phyloP scores from a whole-genome alignment of 2,888 invertebrate species.

The Colostygia pectinataria region DNA sequence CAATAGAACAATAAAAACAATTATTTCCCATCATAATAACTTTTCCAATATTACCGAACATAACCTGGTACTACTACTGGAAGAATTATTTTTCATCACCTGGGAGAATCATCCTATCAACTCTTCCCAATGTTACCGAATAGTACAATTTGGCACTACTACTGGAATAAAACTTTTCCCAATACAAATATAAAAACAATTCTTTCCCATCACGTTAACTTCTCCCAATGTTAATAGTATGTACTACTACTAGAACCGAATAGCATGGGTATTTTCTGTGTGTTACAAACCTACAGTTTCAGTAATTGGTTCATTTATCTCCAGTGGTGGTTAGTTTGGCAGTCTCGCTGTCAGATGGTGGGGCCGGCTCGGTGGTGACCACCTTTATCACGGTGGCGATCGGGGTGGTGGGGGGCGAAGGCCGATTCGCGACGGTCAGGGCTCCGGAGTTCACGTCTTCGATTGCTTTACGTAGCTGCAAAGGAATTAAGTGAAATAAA shows the following conservation, averaged over 20 bases:
- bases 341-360: conserved; percentile 70
- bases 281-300: neutral
- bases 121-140: too few relatives aligned
- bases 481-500: too few relatives aligned
- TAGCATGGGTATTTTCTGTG: neutral
- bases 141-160: too few relatives aligned
- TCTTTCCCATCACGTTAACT: neutral
- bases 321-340: conserved; percentile 60
- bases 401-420: conserved; percentile 52
- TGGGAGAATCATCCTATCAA: too few relatives aligned
- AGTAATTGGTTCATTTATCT: conserved; percentile 39
- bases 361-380: conserved; percentile 56
- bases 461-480: conserved; percentile 91
- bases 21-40: too few relatives aligned
- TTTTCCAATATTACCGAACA: too few relatives aligned
- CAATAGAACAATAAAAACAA: too few relatives aligned
- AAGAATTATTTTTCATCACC: too few relatives aligned
- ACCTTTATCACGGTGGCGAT: conserved; percentile 48
- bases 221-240: neutral
- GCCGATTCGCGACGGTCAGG: conserved; percentile 60
- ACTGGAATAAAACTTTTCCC: neutral
- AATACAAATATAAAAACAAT: neutral
- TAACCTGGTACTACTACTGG: too few relatives aligned
- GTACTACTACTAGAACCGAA: too few relatives aligned
- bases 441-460: conserved; percentile 93